Percentiles rank a stretch among this genome's conserved stretches.
Evolutionary conservation across 1,140 invertebrate genomes (phyloP).

Genomic region (Goniozus legneri): DNA sequence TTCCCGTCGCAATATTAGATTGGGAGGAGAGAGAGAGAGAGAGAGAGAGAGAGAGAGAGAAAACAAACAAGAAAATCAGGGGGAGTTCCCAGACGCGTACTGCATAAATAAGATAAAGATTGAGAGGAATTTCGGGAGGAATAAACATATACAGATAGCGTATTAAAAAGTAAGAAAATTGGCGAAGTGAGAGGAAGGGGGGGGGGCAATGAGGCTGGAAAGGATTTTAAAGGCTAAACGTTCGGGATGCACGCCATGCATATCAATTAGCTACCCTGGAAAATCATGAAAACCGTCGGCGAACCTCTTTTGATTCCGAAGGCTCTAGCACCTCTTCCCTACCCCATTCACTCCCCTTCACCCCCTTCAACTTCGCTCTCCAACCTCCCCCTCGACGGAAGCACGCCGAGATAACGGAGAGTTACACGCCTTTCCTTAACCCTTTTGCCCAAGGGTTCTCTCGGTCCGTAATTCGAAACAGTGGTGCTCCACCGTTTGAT

Average conservation of each 20-base stretch:
- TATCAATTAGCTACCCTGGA: slow-evolving; percentile 55
- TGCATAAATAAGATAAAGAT: slow-evolving; percentile 3
- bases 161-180: slow-evolving; percentile 2
- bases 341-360: slow-evolving; percentile 3
- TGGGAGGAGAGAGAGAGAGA: slow-evolving; percentile 2
- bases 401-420: slow-evolving; percentile 49
- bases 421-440: slow-evolving; percentile 48
- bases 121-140: neutral
- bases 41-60: slow-evolving; percentile 5
- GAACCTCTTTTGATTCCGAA: slow-evolving; percentile 44
- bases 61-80: too few species aligned
- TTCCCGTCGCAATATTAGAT: too few species aligned
- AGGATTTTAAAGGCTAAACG: slow-evolving; percentile 45
- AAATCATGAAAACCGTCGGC: slow-evolving; percentile 53
- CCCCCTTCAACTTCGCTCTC: slow-evolving; percentile 2
- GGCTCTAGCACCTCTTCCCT: slow-evolving; percentile 17
- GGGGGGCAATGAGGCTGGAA: slow-evolving; percentile 14
- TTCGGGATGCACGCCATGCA: slow-evolving; percentile 48
- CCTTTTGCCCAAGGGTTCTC: slow-evolving; percentile 33
- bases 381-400: slow-evolving; percentile 30
- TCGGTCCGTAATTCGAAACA: slow-evolving; percentile 19
- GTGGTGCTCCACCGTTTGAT: too few species aligned
- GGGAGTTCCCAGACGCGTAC: slow-evolving; percentile 8
- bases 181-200: slow-evolving; percentile 6
- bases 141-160: neutral